Percentiles rank a stretch among this genome's conserved stretches.
Conservation (phyloP, 2,113 vertebrate species). For the Amphiprion ocellaris region DNA sequence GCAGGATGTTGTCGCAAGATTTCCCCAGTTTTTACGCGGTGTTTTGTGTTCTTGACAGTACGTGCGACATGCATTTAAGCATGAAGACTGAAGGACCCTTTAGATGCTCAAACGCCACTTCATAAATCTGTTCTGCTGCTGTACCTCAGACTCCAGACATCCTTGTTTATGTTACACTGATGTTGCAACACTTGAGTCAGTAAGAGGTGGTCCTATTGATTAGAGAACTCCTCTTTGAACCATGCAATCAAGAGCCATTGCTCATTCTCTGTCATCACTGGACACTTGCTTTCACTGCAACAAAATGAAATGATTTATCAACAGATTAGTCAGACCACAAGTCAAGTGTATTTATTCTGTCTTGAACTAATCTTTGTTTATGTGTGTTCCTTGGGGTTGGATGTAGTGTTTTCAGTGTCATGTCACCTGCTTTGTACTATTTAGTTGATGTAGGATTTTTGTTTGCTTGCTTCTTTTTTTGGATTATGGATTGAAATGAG, state of each 20-base stretch:
- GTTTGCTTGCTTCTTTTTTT: no score
- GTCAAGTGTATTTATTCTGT: neutral
- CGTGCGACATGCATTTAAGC: neutral
- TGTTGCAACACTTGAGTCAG: neutral
- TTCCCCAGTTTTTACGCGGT: no score
- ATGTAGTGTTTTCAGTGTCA: no score
- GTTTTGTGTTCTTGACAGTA: neutral
- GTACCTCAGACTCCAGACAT: neutral
- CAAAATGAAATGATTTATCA: conserved; percentile 1
- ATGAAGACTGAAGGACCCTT: neutral
- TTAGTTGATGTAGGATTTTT: no score
- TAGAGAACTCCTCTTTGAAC: neutral
- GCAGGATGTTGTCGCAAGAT: no score
- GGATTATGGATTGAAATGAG: no score
- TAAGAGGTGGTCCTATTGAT: conserved; percentile 1
- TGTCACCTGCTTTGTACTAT: no score
- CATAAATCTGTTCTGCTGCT: neutral
- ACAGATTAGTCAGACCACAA: neutral
- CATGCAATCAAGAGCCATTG: conserved; percentile 14
- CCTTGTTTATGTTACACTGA: neutral
- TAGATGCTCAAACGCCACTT: neutral
- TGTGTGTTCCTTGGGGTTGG: no score
- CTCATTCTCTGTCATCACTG: neutral
- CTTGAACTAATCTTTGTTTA: no score
- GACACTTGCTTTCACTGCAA: neutral